A percentile compares a stretch with the other conserved stretches of the same genome.
Evolutionary conservation across 1,140 invertebrate genomes (phyloP).

Genomic region (Coenobita brevimanus): DNA sequence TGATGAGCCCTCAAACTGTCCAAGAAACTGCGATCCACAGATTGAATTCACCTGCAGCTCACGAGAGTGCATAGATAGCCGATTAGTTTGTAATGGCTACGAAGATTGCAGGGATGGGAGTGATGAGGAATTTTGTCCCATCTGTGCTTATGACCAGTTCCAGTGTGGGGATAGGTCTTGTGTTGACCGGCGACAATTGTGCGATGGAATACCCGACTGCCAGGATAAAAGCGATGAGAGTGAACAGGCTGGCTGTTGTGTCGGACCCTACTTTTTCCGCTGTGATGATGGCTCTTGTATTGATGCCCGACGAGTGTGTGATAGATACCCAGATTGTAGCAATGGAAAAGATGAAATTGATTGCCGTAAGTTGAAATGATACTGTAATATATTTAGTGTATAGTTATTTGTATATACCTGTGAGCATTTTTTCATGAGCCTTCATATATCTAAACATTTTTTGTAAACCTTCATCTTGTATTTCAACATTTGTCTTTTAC

Average conservation of each 20-base stretch:
- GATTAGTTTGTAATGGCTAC: conserved; percentile 63
- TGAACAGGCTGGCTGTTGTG: conserved; percentile 68
- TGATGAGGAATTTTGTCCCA: conserved; percentile 68
- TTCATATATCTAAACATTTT: too few relatives aligned
- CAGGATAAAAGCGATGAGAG: conserved; percentile 72
- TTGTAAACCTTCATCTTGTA: too few relatives aligned
- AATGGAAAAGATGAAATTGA: conserved; percentile 82
- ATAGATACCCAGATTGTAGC: conserved; percentile 78
- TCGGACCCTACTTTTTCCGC: conserved; percentile 74
- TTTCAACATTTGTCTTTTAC: too few relatives aligned
- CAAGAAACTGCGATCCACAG: conserved; percentile 70
- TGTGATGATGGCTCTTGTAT: conserved; percentile 75
- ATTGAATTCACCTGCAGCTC: conserved; percentile 39
- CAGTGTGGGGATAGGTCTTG: conserved; percentile 71
- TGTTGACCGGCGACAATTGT: conserved; percentile 68
- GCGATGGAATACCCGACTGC: conserved; percentile 72
- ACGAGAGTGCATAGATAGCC: conserved; percentile 59
- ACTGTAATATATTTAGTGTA: too few relatives aligned
- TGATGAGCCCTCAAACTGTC: conserved; percentile 74
- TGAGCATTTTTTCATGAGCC: too few relatives aligned
- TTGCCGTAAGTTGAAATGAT: conserved; percentile 77
- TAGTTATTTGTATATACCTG: too few relatives aligned
- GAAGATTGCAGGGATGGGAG: conserved; percentile 68
- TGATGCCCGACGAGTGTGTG: conserved; percentile 55
- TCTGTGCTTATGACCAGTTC: conserved; percentile 68